Percentiles rank a stretch among this genome's conserved stretches.
Evolutionary conservation across 2,888 invertebrate genomes (phyloP).

Genomic region (Caenorhabditis uteleia): DNA sequence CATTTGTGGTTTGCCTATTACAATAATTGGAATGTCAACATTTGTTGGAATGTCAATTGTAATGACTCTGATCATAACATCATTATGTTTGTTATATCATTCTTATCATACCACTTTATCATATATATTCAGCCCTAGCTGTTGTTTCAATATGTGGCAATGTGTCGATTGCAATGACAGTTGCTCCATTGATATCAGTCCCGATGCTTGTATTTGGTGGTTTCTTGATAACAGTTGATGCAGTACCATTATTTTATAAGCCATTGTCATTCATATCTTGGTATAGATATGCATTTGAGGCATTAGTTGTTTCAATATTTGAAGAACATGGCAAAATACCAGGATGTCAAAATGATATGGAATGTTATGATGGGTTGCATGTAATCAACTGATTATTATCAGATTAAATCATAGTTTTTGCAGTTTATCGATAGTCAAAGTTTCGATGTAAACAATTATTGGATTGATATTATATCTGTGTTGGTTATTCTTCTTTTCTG

Average conservation of each 20-base stretch:
- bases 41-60: no score
- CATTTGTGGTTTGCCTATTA: background rate
- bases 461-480: no score
- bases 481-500: no score
- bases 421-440: no score
- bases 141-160: conserved; percentile 37
- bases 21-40: background rate
- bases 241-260: conserved; percentile 65
- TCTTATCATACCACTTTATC: no score
- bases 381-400: no score
- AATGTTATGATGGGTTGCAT: no score
- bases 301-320: conserved; percentile 50
- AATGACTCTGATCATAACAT: no score
- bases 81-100: no score
- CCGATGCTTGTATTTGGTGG: conserved; percentile 78
- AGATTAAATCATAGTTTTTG: no score
- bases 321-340: conserved; percentile 17
- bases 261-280: conserved; percentile 69
- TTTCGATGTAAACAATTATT: no score
- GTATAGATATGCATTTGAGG: conserved; percentile 69
- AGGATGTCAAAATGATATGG: background rate
- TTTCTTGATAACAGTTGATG: conserved; percentile 19
- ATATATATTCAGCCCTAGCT: conserved; percentile 24
- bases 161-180: conserved; percentile 17
- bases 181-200: conserved; percentile 27